phyloP scores from a whole-genome alignment of 2,888 invertebrate genomes.

The Leptura quadrifasciata region DNA sequence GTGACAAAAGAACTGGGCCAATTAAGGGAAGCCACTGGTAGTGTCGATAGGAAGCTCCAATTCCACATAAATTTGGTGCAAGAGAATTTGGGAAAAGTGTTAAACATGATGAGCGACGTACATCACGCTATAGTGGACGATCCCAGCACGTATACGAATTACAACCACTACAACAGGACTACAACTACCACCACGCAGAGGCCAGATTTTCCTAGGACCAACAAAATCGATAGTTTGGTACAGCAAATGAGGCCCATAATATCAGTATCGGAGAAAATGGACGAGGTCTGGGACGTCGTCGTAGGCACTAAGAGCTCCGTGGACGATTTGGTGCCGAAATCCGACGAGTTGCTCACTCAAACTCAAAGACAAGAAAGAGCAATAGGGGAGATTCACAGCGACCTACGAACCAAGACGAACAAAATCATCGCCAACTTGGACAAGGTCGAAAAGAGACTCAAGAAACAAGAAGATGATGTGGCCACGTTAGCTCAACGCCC shows the following conservation, averaged over 20 bases:
- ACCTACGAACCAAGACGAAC: conserved; percentile 87
- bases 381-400: conserved; percentile 90
- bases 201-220: conserved; percentile 76
- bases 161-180: conserved; percentile 72
- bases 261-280: conserved; percentile 92
- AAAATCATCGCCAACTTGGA: conserved; percentile 91
- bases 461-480: conserved; percentile 90
- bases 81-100: conserved; percentile 86
- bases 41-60: conserved; percentile 87
- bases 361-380: conserved; percentile 91
- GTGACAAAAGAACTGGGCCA: conserved; percentile 88
- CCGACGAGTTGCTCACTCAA: conserved; percentile 89
- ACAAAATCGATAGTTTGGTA: conserved; percentile 87
- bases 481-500: conserved; percentile 86
- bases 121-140: conserved; percentile 90
- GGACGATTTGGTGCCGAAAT: conserved; percentile 90
- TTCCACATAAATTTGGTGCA: conserved; percentile 90
- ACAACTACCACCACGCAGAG: conserved; percentile 79
- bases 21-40: conserved; percentile 85
- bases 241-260: conserved; percentile 90
- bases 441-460: conserved; percentile 88
- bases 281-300: conserved; percentile 93
- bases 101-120: conserved; percentile 87
- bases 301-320: conserved; percentile 92
- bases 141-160: conserved; percentile 72